A percentile compares a stretch with the other conserved stretches of the same genome.
Conservation (phyloP, 2,888 invertebrate species). For the Phania funesta region DNA sequence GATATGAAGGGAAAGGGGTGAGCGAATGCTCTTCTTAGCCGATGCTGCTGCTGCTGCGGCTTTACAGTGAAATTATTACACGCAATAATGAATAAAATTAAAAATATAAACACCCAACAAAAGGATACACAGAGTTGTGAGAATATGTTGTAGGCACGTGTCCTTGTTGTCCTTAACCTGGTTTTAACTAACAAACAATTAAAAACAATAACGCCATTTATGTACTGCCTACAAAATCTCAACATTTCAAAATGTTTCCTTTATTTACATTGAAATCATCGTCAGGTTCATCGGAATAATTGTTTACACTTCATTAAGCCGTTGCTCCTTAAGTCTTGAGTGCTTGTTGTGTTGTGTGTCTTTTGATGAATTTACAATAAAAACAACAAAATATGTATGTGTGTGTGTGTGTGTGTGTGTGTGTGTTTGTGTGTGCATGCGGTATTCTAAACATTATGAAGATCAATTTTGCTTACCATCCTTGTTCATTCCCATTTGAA, state of each 20-base stretch:
- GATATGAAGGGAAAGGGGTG: conserved; percentile 47
- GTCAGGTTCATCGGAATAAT: conserved; percentile 53
- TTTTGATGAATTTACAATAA: conserved; percentile 1
- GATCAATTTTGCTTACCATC: conserved; percentile 88
- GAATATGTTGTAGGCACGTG: conserved; percentile 58
- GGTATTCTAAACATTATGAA: background rate
- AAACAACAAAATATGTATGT: background rate
- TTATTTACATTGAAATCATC: conserved; percentile 55
- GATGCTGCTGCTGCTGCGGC: background rate
- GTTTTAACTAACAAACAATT: conserved; percentile 55
- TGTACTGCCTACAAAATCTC: background rate
- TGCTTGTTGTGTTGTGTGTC: conserved; percentile 3
- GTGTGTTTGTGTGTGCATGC: too few relatives aligned
- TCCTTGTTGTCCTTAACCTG: conserved; percentile 61
- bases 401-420: too few relatives aligned
- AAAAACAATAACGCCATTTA: conserved; percentile 31
- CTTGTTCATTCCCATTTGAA: conserved; percentile 99
- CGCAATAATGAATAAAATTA: conserved; percentile 61
- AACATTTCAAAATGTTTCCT: conserved; percentile 1
- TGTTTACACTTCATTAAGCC: conserved; percentile 74
- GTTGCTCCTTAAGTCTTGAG: conserved; percentile 58
- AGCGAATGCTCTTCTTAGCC: conserved; percentile 36
- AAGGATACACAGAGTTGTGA: conserved; percentile 13
- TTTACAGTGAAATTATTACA: conserved; percentile 49
- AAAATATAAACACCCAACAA: conserved; percentile 52